These are phyloP conservation scores for Indicator indicator DNA, from an alignment of 2,113 vertebrate genomes.

Conservation along the genomic window DNA sequence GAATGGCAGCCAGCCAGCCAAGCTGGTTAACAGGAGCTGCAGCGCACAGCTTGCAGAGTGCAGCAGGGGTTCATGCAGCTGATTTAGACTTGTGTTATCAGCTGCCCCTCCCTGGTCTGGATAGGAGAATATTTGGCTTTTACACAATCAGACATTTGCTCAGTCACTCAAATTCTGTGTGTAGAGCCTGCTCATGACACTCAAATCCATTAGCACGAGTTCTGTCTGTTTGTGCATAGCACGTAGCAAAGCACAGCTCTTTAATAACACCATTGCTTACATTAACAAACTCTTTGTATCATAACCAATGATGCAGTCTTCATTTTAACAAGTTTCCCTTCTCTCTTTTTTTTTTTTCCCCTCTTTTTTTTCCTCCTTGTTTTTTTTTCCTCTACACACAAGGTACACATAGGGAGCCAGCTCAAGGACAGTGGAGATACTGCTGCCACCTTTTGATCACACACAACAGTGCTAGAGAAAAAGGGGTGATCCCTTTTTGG, in stretches of 20 bases:
- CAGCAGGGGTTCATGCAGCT: neutral
- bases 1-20: neutral
- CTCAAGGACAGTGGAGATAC: neutral
- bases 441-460: constrained; percentile 76
- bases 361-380: too few relatives aligned
- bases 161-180: neutral
- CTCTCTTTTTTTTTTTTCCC: accelerated
- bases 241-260: neutral
- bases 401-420: neutral
- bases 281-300: neutral
- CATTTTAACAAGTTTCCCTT: neutral
- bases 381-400: neutral
- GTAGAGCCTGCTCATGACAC: neutral
- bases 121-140: neutral
- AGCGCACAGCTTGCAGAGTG: neutral
- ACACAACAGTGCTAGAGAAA: neutral
- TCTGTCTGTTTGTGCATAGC: neutral
- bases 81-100: neutral
- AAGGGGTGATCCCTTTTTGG: neutral
- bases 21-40: neutral
- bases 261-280: neutral
- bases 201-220: neutral
- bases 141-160: neutral
- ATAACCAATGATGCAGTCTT: neutral
- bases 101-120: neutral